Percentiles rank a stretch among this genome's conserved stretches.
Evolutionary conservation across 2,797 vertebrate genomes (phyloP).

Genomic region (Cossypha caffra): DNA sequence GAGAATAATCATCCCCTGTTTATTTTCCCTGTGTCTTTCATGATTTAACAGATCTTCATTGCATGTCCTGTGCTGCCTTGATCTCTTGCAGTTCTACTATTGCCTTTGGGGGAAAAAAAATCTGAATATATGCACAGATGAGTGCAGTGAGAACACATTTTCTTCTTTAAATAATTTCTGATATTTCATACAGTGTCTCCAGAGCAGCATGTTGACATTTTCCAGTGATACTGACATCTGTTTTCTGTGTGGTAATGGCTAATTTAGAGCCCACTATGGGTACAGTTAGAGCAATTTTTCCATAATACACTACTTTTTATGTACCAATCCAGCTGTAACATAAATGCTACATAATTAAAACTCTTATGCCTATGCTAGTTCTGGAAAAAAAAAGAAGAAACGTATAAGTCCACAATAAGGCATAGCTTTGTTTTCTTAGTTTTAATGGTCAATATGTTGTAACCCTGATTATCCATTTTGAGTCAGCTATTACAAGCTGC

Average conservation of each 20-base stretch:
- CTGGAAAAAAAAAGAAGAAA: not conserved
- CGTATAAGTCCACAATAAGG: not conserved
- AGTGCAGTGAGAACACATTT: not conserved
- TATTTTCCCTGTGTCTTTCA: not conserved
- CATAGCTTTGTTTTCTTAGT: not conserved
- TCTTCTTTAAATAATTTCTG: not conserved
- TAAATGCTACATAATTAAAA: not conserved
- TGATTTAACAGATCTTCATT: not conserved
- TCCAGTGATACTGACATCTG: not conserved
- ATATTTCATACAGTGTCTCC: not conserved
- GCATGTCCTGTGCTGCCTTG: not conserved
- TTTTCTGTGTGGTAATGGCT: not conserved
- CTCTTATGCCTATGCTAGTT: not conserved
- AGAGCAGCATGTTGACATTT: not conserved
- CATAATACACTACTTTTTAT: not conserved
- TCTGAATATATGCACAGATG: not conserved
- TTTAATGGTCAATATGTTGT: not conserved
- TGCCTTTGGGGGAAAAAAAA: not conserved
- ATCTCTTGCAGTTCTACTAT: not conserved
- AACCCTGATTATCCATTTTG: not conserved
- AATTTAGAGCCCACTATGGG: not conserved
- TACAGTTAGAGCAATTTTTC: not conserved
- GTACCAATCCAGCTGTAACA: not conserved
- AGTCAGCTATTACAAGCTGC: not conserved
- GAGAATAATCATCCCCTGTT: not conserved